Evolutionary conservation across 2,113 vertebrate species (phyloP).

Genomic region (Gobio gobio): DNA sequence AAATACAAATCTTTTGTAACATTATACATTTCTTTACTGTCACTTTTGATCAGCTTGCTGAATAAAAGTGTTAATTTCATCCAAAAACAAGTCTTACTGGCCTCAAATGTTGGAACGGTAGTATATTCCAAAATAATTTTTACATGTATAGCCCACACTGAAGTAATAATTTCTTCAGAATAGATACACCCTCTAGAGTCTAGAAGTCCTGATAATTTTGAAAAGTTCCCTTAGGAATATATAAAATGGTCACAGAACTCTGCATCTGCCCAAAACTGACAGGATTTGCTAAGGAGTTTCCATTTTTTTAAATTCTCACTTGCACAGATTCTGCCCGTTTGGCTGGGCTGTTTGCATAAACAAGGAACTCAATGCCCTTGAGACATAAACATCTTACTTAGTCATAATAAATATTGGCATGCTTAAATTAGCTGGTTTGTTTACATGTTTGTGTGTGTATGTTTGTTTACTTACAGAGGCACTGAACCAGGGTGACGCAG

Average conservation of each 20-base stretch:
- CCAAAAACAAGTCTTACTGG: too few species aligned
- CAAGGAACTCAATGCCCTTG: background rate
- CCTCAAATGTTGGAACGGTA: background rate
- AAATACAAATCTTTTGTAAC: too few species aligned
- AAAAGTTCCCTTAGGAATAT: background rate
- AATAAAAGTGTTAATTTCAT: too few species aligned
- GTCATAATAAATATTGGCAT: conserved; percentile 3
- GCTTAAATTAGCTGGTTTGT: background rate
- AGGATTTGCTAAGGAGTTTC: background rate
- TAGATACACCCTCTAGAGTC: background rate
- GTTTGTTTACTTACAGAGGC: conserved; percentile 83
- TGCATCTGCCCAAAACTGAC: background rate
- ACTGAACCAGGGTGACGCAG: conserved; percentile 91
- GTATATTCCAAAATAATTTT: background rate
- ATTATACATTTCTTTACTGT: background rate
- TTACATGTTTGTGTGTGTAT: conserved; percentile 53
- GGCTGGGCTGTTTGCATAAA: background rate
- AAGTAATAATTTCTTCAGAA: background rate
- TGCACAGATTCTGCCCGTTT: background rate
- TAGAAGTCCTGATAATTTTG: background rate
- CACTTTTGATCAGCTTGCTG: background rate
- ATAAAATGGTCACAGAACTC: background rate
- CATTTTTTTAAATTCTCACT: background rate
- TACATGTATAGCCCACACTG: background rate
- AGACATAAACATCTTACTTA: background rate